Evolutionary conservation across 2,888 invertebrate genomes (phyloP), one percentile per base, ranked within the genome.

Genomic region (Nemotelus pantherinus): DNA sequence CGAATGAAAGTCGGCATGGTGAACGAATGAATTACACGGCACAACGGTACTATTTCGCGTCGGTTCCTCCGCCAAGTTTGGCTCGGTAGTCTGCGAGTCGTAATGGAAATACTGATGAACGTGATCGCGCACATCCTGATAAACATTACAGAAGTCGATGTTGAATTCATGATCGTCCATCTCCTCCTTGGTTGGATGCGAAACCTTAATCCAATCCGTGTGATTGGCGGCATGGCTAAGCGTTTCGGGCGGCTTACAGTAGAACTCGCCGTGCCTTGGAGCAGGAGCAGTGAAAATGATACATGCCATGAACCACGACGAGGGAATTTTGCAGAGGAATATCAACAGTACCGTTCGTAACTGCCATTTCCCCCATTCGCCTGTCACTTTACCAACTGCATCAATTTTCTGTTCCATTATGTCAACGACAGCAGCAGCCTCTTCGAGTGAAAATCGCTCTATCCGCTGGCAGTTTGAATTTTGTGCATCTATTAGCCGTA

Each of bases 271-370:
- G 55, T 86, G 86, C 6, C 86, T 82, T 1, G 88, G 88, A 0
- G 86, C 84, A 0, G 88, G 88, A 0, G 88, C 88, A 58, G 88
- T 88, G 79, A 88, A 88, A 75, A 88, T 88, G 41, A 89, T 88
- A 79, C 88, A 88, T 2, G 88, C 88, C 89, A 89, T 89, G 79
- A 88, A 88, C 88, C 88, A 89, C 1, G 88, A 87, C 0, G 88
- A 86, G 2, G 88, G 88, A 53, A 87, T 86, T 81, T 89, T 89
- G 78, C 87, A 87, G 2, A 88, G 82, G 77, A 86, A 88, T 44
- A 88, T 87, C 9, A 88, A 81, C 3, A 88, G 81, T 2, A 88
- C 87, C 0, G 88, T 86, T 65, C 88, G 84, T 58, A 87, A 79
- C 79, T 88, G 88, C 88, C 88, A 88, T 80, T 83, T 85, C 44